Conservation (phyloP, 2,888 invertebrate genomes). For the Nysson spinosus region DNA sequence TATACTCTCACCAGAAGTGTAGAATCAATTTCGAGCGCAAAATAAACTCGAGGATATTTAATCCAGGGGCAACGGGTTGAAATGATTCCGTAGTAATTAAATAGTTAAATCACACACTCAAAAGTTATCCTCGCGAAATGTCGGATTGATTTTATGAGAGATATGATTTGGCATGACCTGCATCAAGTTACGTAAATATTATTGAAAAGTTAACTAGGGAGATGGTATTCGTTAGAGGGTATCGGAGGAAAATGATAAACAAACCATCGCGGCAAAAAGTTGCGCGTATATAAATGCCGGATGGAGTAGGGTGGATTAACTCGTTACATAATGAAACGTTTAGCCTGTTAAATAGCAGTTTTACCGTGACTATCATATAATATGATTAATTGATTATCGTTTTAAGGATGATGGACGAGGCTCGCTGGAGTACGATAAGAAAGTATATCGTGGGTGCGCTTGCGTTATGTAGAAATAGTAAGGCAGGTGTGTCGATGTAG, state of each 20-base stretch:
- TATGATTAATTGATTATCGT: conserved; percentile 49
- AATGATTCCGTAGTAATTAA: no score
- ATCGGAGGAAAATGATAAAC: no score
- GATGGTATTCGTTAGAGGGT: no score
- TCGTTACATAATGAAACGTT: conserved; percentile 10
- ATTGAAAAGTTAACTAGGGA: conserved; percentile 43
- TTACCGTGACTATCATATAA: conserved; percentile 11
- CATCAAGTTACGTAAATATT: conserved; percentile 40
- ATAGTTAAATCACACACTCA: no score
- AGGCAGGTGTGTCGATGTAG: conserved; percentile 18
- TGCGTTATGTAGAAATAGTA: not conserved
- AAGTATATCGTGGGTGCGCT: conserved; percentile 8
- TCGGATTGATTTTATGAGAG: no score
- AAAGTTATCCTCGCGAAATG: no score
- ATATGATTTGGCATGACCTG: no score
- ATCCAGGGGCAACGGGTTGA: no score
- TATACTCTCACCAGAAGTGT: no score
- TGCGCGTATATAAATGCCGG: conserved; percentile 25
- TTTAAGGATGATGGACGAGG: conserved; percentile 37
- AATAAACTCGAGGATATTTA: no score
- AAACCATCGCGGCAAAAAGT: conserved; percentile 25
- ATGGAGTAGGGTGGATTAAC: conserved; percentile 31
- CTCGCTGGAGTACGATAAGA: conserved; percentile 17
- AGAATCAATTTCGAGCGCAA: no score
- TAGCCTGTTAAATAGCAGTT: conserved; percentile 34